Evolutionary conservation across 1,140 invertebrate species (phyloP).

Genomic region (Cardiocondyla obscurior): DNA sequence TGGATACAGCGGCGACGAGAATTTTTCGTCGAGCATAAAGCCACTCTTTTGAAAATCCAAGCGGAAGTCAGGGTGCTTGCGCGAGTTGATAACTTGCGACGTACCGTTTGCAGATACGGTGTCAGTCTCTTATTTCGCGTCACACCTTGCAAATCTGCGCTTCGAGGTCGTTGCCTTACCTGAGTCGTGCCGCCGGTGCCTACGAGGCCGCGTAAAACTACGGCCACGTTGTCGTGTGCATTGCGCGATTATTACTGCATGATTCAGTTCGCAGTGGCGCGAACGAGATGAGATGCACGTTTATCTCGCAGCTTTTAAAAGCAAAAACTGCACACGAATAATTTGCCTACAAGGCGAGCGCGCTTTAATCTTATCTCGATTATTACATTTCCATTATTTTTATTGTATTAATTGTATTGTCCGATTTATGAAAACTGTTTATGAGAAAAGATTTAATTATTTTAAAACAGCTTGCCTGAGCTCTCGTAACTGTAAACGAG

Average conservation of each 20-base stretch:
- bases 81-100: background rate
- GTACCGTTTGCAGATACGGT: background rate
- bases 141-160: constrained; percentile 75
- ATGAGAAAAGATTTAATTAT: too few relatives aligned
- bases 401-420: too few relatives aligned
- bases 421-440: too few relatives aligned
- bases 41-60: background rate
- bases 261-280: constrained; percentile 56
- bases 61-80: background rate
- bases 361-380: constrained; percentile 3
- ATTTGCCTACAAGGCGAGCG: background rate
- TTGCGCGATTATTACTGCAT: background rate
- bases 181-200: constrained; percentile 70
- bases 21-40: background rate
- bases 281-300: constrained; percentile 15
- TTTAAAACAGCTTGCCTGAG: too few relatives aligned
- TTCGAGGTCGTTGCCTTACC: constrained; percentile 81
- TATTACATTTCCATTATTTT: background rate
- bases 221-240: constrained; percentile 30
- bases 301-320: background rate
- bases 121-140: constrained; percentile 55
- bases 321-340: background rate
- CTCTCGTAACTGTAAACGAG: too few relatives aligned
- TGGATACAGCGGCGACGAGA: background rate
- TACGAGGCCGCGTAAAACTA: constrained; percentile 61